Evolutionary conservation across 2,888 invertebrate species (phyloP).

Genomic region (Cryptus viduatorius): DNA sequence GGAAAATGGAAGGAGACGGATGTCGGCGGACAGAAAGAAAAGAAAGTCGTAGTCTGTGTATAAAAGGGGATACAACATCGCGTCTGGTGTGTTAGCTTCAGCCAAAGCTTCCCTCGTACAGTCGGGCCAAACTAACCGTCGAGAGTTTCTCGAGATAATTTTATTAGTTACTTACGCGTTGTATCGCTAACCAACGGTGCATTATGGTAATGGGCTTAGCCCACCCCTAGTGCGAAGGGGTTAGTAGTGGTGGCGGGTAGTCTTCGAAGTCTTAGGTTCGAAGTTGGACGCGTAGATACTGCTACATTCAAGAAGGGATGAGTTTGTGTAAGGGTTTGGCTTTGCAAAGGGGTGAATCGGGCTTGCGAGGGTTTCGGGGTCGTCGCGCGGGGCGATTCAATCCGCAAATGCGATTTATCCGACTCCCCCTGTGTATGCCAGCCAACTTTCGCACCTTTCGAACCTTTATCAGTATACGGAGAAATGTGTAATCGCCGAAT

Average conservation of each 20-base stretch:
- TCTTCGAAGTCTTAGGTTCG: slow-evolving; percentile 48
- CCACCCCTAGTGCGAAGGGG: slow-evolving; percentile 37
- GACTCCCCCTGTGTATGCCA: slow-evolving; percentile 18
- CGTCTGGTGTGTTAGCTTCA: slow-evolving; percentile 7
- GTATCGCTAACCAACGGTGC: slow-evolving; percentile 77
- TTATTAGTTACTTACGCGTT: slow-evolving; percentile 76
- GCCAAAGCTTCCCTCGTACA: slow-evolving; percentile 22
- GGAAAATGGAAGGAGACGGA: slow-evolving; percentile 11
- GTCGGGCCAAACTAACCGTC: slow-evolving; percentile 71
- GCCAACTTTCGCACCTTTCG: slow-evolving; percentile 10
- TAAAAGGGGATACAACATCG: background rate
- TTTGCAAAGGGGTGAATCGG: slow-evolving; percentile 30
- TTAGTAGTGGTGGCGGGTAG: slow-evolving; percentile 22
- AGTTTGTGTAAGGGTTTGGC: slow-evolving; percentile 8
- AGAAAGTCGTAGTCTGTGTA: background rate
- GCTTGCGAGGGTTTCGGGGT: slow-evolving; percentile 14
- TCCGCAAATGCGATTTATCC: slow-evolving; percentile 68
- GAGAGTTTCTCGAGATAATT: slow-evolving; percentile 75
- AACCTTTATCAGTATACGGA: background rate
- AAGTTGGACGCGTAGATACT: slow-evolving; percentile 49
- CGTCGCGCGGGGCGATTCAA: slow-evolving; percentile 50
- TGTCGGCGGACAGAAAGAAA: slow-evolving; percentile 3
- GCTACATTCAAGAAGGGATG: background rate
- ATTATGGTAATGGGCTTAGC: slow-evolving; percentile 76
- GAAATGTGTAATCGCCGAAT: background rate